Percentiles rank a stretch among this genome's conserved stretches.
Conservation (phyloP, 1,140 invertebrate species). For the Micrasema minimum region DNA sequence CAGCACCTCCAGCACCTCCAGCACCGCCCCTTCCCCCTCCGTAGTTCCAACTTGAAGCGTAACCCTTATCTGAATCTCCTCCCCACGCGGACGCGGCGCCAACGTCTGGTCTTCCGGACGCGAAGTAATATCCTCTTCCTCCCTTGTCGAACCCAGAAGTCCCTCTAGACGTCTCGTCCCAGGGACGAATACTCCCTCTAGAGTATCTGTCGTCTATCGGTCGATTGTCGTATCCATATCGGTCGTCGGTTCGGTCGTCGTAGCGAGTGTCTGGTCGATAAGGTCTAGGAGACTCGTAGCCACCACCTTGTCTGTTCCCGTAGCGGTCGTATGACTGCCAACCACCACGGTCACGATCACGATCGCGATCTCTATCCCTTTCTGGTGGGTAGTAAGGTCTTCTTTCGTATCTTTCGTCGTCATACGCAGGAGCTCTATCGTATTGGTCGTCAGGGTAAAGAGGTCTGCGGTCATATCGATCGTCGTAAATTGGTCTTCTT, state of each 20-base stretch:
- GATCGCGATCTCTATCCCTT: conserved; percentile 8
- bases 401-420: conserved; percentile 46
- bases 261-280: conserved; percentile 41
- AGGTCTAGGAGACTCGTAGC: conserved; percentile 40
- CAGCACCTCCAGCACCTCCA: conserved; percentile 27
- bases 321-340: conserved; percentile 48
- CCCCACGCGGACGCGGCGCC: conserved; percentile 56
- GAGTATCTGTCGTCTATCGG: conserved; percentile 56
- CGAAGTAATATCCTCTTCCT: conserved; percentile 68
- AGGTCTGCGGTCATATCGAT: conserved; percentile 28
- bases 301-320: conserved; percentile 28
- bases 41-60: conserved; percentile 50
- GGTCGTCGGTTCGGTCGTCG: no score
- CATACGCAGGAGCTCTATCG: conserved; percentile 31
- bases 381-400: conserved; percentile 43
- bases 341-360: no score
- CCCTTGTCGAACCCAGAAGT: conserved; percentile 65
- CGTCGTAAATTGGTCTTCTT: conserved; percentile 35
- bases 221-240: conserved; percentile 52
- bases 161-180: conserved; percentile 68
- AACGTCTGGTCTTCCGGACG: conserved; percentile 62
- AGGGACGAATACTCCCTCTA: conserved; percentile 61
- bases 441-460: conserved; percentile 42
- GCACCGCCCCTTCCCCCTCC: conserved; percentile 22
- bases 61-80: conserved; percentile 46